Evolutionary conservation across 1,140 invertebrate species (phyloP).

Genomic region (Hestina assimilis): DNA sequence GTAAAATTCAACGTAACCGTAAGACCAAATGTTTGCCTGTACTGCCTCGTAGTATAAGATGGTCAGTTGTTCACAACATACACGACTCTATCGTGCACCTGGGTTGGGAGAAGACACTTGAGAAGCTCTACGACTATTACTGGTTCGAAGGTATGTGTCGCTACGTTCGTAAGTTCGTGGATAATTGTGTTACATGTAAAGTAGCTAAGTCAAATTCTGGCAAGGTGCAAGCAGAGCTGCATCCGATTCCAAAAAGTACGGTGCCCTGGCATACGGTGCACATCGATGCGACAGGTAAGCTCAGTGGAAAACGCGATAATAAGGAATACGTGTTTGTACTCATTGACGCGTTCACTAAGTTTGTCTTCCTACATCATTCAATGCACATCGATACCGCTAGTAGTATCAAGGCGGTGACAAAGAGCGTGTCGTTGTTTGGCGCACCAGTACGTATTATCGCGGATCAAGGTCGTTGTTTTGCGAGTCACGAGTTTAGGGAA

Average conservation of each 20-base stretch:
- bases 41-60: background rate
- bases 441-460: slow-evolving; percentile 38
- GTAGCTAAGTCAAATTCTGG: slow-evolving; percentile 25
- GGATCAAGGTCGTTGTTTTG: slow-evolving; percentile 43
- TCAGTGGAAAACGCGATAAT: slow-evolving; percentile 20
- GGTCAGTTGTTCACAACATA: slow-evolving; percentile 42
- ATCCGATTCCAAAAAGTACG: slow-evolving; percentile 21
- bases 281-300: slow-evolving; percentile 18
- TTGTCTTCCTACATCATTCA: slow-evolving; percentile 21
- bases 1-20: slow-evolving; percentile 24
- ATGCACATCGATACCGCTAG: slow-evolving; percentile 22
- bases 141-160: slow-evolving; percentile 31
- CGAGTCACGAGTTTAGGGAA: slow-evolving; percentile 34
- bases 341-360: slow-evolving; percentile 23
- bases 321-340: slow-evolving; percentile 22
- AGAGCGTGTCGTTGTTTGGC: slow-evolving; percentile 32
- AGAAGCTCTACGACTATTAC: slow-evolving; percentile 30
- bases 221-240: slow-evolving; percentile 11
- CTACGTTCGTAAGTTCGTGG: slow-evolving; percentile 28
- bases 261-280: slow-evolving; percentile 28
- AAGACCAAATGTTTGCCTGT: background rate
- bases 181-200: slow-evolving; percentile 28
- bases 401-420: slow-evolving; percentile 7
- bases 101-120: slow-evolving; percentile 36
- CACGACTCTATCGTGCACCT: slow-evolving; percentile 39